These are phyloP conservation scores for Lutjanus argentimaculatus DNA, from an alignment of 2,797 vertebrate genomes.

Conservation along the genomic window DNA sequence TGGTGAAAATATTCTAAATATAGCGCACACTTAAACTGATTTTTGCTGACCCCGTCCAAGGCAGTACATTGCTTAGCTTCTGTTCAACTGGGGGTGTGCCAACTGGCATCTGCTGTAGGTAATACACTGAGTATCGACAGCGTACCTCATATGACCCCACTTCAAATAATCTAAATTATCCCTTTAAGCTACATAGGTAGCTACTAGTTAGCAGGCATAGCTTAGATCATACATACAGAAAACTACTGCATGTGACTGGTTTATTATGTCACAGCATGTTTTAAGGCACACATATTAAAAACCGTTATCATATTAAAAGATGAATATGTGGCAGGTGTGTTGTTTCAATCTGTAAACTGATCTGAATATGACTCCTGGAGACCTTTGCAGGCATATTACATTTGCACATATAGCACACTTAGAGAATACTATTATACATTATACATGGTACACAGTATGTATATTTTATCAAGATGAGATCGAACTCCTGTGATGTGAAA, in stretches of 20 bases:
- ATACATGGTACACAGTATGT: conserved; percentile 26
- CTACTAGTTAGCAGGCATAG: background rate
- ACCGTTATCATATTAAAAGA: background rate
- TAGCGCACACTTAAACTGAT: too few relatives aligned
- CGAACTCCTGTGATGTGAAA: conserved; percentile 46
- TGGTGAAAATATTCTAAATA: too few relatives aligned
- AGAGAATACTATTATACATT: conserved; percentile 2
- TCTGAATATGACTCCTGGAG: background rate
- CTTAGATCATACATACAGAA: background rate
- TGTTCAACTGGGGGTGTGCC: too few relatives aligned
- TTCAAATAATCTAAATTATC: too few relatives aligned
- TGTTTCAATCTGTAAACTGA: background rate
- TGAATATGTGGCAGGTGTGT: background rate
- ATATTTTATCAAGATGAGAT: conserved; percentile 61
- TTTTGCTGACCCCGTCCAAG: too few relatives aligned
- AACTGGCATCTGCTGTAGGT: too few relatives aligned
- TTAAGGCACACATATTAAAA: background rate
- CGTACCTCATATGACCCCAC: too few relatives aligned
- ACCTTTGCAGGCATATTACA: background rate
- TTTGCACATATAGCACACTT: background rate
- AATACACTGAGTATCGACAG: too few relatives aligned
- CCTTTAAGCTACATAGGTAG: too few relatives aligned
- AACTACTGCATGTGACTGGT: background rate
- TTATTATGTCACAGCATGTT: background rate
- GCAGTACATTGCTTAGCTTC: too few relatives aligned